These are phyloP conservation scores for Drosophila imparisetae DNA, from an alignment of 2,888 invertebrate genomes.

Conservation along the genomic window DNA sequence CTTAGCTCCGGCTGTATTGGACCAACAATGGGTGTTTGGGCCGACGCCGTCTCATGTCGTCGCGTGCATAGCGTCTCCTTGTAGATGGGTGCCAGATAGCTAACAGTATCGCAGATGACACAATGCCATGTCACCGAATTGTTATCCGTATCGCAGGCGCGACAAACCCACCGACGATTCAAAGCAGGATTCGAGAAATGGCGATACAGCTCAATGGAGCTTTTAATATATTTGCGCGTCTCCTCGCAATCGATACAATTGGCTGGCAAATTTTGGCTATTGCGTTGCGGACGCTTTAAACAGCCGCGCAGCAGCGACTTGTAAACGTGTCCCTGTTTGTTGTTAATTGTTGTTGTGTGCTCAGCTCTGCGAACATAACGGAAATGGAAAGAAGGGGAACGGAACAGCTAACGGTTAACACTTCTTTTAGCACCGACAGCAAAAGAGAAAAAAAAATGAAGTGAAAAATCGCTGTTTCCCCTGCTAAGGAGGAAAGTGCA, in stretches of 20 bases:
- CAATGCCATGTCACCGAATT: slow-evolving; percentile 85
- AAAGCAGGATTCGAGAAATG: slow-evolving; percentile 85
- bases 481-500: slow-evolving; percentile 5
- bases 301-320: slow-evolving; percentile 84
- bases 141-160: slow-evolving; percentile 83
- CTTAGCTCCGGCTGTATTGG: slow-evolving; percentile 15
- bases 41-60: slow-evolving; percentile 29
- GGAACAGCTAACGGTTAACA: slow-evolving; percentile 26
- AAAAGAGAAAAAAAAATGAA: slow-evolving; percentile 3
- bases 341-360: slow-evolving; percentile 57
- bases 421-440: slow-evolving; percentile 3
- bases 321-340: slow-evolving; percentile 79
- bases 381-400: slow-evolving; percentile 23
- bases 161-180: slow-evolving; percentile 85
- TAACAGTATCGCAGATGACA: slow-evolving; percentile 84
- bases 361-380: slow-evolving; percentile 81
- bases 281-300: slow-evolving; percentile 83
- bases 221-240: slow-evolving; percentile 84
- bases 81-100: slow-evolving; percentile 85
- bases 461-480: neutral
- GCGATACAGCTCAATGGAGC: slow-evolving; percentile 83
- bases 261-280: slow-evolving; percentile 82
- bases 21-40: slow-evolving; percentile 1
- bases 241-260: slow-evolving; percentile 84
- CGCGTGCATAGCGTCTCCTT: slow-evolving; percentile 82